Percentiles rank a stretch among this genome's conserved stretches.
phyloP scores from a whole-genome alignment of 2,797 vertebrate species.

The Chrosomus eos region DNA sequence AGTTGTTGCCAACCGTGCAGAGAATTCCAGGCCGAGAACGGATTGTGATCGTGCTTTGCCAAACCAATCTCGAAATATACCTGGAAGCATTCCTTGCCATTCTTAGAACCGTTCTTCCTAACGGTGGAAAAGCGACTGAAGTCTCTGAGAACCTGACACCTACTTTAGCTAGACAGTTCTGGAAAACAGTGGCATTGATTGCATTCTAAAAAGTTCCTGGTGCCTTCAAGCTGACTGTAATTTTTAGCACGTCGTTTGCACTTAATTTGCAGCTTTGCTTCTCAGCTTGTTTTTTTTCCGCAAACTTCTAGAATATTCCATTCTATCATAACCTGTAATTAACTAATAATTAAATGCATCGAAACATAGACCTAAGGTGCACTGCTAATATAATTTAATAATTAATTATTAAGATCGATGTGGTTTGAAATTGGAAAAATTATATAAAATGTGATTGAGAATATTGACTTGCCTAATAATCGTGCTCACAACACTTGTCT shows the following conservation, averaged over 20 bases:
- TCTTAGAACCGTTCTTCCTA: neutral
- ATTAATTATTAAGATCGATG: neutral
- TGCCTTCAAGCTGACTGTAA: neutral
- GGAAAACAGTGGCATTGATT: neutral
- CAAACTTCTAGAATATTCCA: neutral
- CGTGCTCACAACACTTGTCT: neutral
- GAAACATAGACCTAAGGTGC: neutral
- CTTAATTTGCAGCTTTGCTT: neutral
- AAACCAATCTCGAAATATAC: neutral
- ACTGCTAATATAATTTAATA: neutral
- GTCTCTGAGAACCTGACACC: neutral
- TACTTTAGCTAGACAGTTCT: neutral
- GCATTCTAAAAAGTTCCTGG: neutral
- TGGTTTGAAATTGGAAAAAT: neutral
- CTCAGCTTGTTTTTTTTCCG: neutral
- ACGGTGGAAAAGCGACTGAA: neutral
- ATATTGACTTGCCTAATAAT: neutral
- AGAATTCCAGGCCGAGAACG: neutral
- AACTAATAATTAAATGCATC: neutral
- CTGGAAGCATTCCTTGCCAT: neutral
- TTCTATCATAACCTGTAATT: neutral
- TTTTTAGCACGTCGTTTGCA: neutral
- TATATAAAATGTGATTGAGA: neutral
- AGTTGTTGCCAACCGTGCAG: neutral
- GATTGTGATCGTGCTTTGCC: neutral